Evolutionary conservation across 2,797 vertebrate genomes (phyloP), one percentile per base, ranked within the genome.

Genomic region (Pseudochromis fuscus): DNA sequence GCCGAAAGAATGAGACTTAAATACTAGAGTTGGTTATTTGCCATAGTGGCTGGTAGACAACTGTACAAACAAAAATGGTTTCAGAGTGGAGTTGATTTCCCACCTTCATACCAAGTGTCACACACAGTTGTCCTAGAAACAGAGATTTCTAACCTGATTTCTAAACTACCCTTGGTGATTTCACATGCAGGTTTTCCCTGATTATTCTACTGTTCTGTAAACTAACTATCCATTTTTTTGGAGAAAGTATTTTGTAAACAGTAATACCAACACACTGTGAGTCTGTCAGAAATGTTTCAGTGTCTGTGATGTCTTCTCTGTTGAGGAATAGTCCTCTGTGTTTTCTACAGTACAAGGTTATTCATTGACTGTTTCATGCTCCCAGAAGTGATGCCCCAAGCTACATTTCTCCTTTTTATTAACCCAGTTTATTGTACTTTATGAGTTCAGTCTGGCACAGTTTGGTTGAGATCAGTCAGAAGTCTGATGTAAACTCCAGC

Each of bases 181-280:
- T 81, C 30, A 83, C 82, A 84, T 86, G 87, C 84, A 92, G 81
- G 71, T 52, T 71, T 55, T 79, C 84, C 88, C 87, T 88, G 88
- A 90, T 81, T 83, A 64, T 63, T 83, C 84, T 76, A 80, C 77
- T 44, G 50, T n/a, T 75, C 23, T 79, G 81, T 81, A 88, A 85
- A 89, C 84, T 86, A 91, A n/a, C 44, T 72, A 77, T 60, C 55
- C 58, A 67, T 48, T 52, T 30, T 70, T 63, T 72, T 68, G 67
- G 28, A 80, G 59, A 67, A 62, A 73, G 48, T 77, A 10, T 53
- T n/a, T 31, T 88, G 85, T 89, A 91, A 89, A 91, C 89, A 88
- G 78, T 67, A 74, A 83, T 42, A 58, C 5, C 21, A 82, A 75
- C 44, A 74, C 65, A 83, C 24, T 1, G 24, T 18, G 24, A 27